A percentile compares a stretch with the other conserved stretches of the same genome.
Conservation (phyloP, 2,888 invertebrate species). For the Apamea sordens region DNA sequence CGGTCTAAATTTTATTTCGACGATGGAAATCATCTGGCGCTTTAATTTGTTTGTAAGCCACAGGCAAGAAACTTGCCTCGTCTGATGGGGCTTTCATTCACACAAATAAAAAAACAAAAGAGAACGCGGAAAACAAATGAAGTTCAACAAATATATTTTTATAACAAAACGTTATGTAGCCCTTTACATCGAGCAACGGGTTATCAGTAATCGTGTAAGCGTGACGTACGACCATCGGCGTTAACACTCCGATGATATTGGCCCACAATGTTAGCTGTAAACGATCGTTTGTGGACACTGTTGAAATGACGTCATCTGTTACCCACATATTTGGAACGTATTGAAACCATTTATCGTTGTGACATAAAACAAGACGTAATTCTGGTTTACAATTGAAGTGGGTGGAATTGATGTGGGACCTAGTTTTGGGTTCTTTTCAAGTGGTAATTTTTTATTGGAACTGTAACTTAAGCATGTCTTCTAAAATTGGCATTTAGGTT, state of each 20-base stretch:
- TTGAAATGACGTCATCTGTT: slow-evolving; percentile 76
- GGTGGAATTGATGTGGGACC: neutral
- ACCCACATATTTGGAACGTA: slow-evolving; percentile 72
- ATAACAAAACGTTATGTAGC: slow-evolving; percentile 15
- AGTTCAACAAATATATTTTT: slow-evolving; percentile 1
- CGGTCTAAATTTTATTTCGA: no score
- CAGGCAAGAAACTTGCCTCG: no score
- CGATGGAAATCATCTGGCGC: no score
- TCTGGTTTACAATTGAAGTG: slow-evolving; percentile 34
- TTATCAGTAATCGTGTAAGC: slow-evolving; percentile 65
- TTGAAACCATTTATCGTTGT: slow-evolving; percentile 74
- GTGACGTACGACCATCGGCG: slow-evolving; percentile 69
- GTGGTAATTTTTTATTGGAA: neutral
- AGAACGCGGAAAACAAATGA: neutral
- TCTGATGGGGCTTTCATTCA: neutral
- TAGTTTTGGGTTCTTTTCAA: slow-evolving; percentile 15
- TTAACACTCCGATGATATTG: slow-evolving; percentile 72
- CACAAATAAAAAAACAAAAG: slow-evolving; percentile 1
- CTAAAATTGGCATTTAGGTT: neutral
- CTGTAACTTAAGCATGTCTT: neutral
- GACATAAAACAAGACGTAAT: slow-evolving; percentile 62
- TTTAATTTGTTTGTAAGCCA: no score
- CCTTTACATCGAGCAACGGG: slow-evolving; percentile 31
- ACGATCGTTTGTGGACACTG: slow-evolving; percentile 72
- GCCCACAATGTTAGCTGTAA: slow-evolving; percentile 75